phyloP scores from a whole-genome alignment of 2,113 vertebrate species.

The Lates calcarifer region DNA sequence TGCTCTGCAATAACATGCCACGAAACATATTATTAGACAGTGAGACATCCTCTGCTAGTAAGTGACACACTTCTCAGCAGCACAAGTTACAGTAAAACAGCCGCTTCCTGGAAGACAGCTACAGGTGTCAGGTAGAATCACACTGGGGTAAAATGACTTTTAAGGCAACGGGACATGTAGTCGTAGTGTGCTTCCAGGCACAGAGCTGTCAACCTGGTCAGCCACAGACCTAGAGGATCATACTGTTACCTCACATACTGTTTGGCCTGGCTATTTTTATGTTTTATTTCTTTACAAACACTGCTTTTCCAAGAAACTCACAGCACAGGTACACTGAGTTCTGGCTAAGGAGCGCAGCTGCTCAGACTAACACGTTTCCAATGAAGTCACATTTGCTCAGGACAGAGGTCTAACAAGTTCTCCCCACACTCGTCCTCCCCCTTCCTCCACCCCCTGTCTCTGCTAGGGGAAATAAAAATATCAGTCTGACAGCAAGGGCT shows the following conservation, averaged over 20 bases:
- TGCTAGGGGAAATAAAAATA: constrained; percentile 62
- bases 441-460: neutral
- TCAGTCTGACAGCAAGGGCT: constrained; percentile 56
- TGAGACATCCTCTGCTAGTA: neutral
- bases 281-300: constrained; percentile 52
- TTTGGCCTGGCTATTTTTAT: constrained; percentile 48
- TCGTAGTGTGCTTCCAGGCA: constrained; percentile 23
- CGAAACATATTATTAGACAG: constrained; percentile 6
- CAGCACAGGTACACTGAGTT: constrained; percentile 62
- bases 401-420: constrained; percentile 57
- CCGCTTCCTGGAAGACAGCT: constrained; percentile 50
- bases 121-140: constrained; percentile 45
- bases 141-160: constrained; percentile 26
- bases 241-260: constrained; percentile 35
- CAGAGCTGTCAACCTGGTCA: constrained; percentile 25
- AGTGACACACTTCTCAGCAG: constrained; percentile 21
- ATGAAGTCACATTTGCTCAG: constrained; percentile 60
- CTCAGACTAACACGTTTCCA: constrained; percentile 44
- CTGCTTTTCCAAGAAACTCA: constrained; percentile 59
- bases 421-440: neutral
- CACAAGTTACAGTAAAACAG: neutral
- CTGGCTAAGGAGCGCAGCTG: constrained; percentile 55
- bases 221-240: constrained; percentile 22
- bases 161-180: constrained; percentile 3
- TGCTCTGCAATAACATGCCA: neutral